Percentiles rank a stretch among this genome's conserved stretches.
Conservation (phyloP, 2,888 invertebrate genomes). For the Pegoplata infirma region DNA sequence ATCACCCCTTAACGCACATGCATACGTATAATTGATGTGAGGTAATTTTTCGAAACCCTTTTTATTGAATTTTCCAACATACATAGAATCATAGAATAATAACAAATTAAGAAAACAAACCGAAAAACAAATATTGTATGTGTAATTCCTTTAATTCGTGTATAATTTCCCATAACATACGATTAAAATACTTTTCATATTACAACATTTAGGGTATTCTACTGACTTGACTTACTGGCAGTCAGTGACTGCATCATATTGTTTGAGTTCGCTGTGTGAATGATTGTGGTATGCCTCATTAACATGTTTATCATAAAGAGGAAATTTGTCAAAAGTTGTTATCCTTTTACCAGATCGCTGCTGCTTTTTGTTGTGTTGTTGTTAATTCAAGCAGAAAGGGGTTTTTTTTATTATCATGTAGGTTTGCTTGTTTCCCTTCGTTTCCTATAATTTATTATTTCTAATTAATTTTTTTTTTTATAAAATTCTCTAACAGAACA, state of each 20-base stretch:
- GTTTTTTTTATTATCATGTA: no score
- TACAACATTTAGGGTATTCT: not conserved
- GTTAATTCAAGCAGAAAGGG: not conserved
- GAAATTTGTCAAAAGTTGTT: slow-evolving; percentile 36
- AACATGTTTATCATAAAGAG: slow-evolving; percentile 20
- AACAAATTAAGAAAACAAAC: not conserved
- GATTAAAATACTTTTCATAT: no score
- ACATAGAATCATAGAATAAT: not conserved
- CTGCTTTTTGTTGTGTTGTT: no score
- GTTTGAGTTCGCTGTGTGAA: slow-evolving; percentile 21
- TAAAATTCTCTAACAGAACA: slow-evolving; percentile 6
- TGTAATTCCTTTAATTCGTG: slow-evolving; percentile 24
- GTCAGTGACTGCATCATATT: not conserved
- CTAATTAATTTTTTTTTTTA: slow-evolving; percentile 32
- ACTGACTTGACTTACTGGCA: no score
- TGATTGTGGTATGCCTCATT: slow-evolving; percentile 36
- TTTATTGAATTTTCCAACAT: slow-evolving; percentile 6
- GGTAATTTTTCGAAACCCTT: slow-evolving; percentile 42
- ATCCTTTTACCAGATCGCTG: not conserved
- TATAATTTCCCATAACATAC: slow-evolving; percentile 35
- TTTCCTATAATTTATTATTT: slow-evolving; percentile 28
- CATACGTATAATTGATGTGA: not conserved
- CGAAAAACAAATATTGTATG: not conserved
- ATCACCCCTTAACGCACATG: no score
- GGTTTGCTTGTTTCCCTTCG: not conserved